Percentiles rank a stretch among this genome's conserved stretches.
Conservation (phyloP, 2,888 invertebrate genomes). For the Melinaea menophilus region DNA sequence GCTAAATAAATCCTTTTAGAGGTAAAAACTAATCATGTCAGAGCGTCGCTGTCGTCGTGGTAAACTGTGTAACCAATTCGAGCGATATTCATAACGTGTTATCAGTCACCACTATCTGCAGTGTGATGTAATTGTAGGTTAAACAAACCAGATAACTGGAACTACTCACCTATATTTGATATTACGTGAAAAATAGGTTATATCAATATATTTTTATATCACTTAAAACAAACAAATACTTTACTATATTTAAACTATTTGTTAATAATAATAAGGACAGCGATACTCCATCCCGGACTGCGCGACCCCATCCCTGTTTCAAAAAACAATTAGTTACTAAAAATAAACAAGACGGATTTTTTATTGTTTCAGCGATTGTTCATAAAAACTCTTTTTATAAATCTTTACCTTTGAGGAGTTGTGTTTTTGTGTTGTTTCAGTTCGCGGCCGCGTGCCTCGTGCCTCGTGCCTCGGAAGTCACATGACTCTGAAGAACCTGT, state of each 20-base stretch:
- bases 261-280: neutral
- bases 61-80: conserved; percentile 28
- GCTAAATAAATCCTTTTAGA: too few species aligned
- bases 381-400: conserved; percentile 3
- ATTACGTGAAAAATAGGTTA: conserved; percentile 12
- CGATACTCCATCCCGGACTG: neutral
- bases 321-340: conserved; percentile 13
- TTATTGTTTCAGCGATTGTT: neutral
- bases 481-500: neutral
- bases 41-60: conserved; percentile 6
- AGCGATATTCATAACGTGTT: conserved; percentile 30
- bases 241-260: too few species aligned
- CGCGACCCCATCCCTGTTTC: conserved; percentile 13
- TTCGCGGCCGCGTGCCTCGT: neutral
- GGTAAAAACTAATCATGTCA: neutral
- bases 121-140: conserved; percentile 45
- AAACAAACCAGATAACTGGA: conserved; percentile 40
- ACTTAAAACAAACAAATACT: neutral
- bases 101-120: conserved; percentile 28
- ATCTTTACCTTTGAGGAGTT: conserved; percentile 4
- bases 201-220: neutral
- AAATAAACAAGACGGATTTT: conserved; percentile 1
- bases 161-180: conserved; percentile 29
- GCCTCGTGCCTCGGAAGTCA: neutral
- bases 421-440: conserved; percentile 11